Conservation (phyloP, 2,797 vertebrate species). For the Nasua narica region DNA sequence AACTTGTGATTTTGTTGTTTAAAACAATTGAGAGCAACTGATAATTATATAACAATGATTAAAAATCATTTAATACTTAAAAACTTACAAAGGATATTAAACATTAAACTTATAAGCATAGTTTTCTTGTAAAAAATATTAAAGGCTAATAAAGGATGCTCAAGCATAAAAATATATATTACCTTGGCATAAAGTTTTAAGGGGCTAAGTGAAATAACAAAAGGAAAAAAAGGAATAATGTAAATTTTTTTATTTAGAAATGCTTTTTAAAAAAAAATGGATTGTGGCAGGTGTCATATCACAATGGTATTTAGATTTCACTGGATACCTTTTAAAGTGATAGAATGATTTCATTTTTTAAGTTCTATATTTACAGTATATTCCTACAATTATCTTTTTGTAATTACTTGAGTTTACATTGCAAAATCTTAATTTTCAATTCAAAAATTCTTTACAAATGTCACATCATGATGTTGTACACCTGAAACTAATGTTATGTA, state of each 20-base stretch:
- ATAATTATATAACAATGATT: not conserved
- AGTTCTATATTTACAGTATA: not conserved
- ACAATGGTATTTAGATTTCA: not conserved
- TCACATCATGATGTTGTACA: not conserved
- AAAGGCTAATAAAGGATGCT: not conserved
- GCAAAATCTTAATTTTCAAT: not conserved
- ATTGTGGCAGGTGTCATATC: not conserved
- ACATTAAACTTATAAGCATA: not conserved
- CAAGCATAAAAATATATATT: conserved; percentile 1
- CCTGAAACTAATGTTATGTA: not conserved
- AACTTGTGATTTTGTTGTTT: not conserved
- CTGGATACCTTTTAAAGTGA: not conserved
- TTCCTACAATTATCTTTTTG: not conserved
- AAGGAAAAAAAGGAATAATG: not conserved
- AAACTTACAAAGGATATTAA: not conserved
- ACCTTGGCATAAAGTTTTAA: not conserved
- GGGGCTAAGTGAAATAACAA: not conserved
- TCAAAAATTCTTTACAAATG: not conserved
- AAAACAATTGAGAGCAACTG: not conserved
- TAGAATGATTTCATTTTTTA: not conserved
- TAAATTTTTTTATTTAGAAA: not conserved
- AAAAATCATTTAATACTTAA: not conserved
- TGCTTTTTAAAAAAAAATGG: not conserved
- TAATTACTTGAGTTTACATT: not conserved
- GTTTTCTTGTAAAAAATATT: not conserved